These are phyloP conservation scores for Coelopa pilipes DNA, from an alignment of 2,888 invertebrate species.

Conservation along the genomic window DNA sequence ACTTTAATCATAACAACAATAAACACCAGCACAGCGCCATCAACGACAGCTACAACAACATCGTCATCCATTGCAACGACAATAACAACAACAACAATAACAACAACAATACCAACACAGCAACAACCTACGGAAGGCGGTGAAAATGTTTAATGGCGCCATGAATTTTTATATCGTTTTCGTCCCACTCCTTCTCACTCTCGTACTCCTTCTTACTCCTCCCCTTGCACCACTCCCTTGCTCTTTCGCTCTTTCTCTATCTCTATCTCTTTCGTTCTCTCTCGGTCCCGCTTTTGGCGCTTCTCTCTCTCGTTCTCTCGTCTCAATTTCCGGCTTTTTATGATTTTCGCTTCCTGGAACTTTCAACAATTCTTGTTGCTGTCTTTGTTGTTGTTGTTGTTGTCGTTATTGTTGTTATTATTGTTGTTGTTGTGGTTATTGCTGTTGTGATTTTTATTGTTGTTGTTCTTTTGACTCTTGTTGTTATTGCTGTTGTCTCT, in stretches of 20 bases:
- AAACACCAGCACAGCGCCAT: too few relatives aligned
- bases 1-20: too few relatives aligned
- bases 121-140: not conserved
- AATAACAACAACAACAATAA: not conserved
- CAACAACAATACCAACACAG: not conserved
- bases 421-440: not conserved
- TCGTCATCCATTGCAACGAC: too few relatives aligned
- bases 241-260: not conserved
- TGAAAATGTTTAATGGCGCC: constrained; percentile 13
- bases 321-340: too few relatives aligned
- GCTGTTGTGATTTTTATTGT: too few relatives aligned
- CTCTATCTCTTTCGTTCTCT: not conserved
- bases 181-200: not conserved
- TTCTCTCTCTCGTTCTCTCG: too few relatives aligned
- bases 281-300: not conserved
- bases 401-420: not conserved
- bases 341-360: too few relatives aligned
- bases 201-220: not conserved
- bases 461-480: too few relatives aligned
- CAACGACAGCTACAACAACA: too few relatives aligned
- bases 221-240: not conserved
- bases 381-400: not conserved
- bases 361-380: too few relatives aligned
- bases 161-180: constrained; percentile 23
- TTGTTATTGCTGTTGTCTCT: too few relatives aligned